Evolutionary conservation across 1,140 invertebrate genomes (phyloP).

Genomic region (Zaprionus camerounensis): DNA sequence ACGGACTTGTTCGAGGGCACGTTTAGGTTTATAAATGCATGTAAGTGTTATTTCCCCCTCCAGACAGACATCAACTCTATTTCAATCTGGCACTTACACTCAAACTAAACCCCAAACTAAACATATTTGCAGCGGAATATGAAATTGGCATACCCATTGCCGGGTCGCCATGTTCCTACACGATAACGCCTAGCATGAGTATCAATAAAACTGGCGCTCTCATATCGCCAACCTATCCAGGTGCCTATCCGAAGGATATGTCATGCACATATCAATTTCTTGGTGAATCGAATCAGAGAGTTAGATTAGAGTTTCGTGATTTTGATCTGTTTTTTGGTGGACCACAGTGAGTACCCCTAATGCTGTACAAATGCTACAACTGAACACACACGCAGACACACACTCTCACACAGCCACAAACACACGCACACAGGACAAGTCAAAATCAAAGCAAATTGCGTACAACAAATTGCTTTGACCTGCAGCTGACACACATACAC

Average conservation of each 20-base stretch:
- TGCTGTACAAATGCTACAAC: conserved; percentile 58
- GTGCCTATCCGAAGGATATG: conserved; percentile 98
- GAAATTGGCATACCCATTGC: conserved; percentile 94
- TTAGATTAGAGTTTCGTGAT: conserved; percentile 98
- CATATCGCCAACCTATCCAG: conserved; percentile 98
- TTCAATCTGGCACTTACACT: not conserved
- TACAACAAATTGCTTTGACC: conserved; percentile 58
- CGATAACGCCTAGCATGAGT: conserved; percentile 90
- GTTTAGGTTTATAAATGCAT: conserved; percentile 97
- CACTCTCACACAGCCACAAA: conserved; percentile 3
- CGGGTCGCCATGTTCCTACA: conserved; percentile 92
- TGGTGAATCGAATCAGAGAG: conserved; percentile 94
- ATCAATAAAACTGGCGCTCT: conserved; percentile 93
- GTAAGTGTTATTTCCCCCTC: conserved; percentile 87
- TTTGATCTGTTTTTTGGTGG: conserved; percentile 99
- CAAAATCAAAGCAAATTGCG: conserved; percentile 73
- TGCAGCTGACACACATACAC: conserved; percentile 55
- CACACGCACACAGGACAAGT: conserved; percentile 33
- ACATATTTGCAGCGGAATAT: conserved; percentile 89
- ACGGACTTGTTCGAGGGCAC: conserved; percentile 93
- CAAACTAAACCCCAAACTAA: not conserved
- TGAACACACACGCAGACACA: conserved; percentile 8
- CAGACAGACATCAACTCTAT: no score
- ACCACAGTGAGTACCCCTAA: conserved; percentile 94
- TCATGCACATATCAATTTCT: conserved; percentile 97